phyloP scores from a whole-genome alignment of 2,888 invertebrate species.

The Chydorus sphaericus region DNA sequence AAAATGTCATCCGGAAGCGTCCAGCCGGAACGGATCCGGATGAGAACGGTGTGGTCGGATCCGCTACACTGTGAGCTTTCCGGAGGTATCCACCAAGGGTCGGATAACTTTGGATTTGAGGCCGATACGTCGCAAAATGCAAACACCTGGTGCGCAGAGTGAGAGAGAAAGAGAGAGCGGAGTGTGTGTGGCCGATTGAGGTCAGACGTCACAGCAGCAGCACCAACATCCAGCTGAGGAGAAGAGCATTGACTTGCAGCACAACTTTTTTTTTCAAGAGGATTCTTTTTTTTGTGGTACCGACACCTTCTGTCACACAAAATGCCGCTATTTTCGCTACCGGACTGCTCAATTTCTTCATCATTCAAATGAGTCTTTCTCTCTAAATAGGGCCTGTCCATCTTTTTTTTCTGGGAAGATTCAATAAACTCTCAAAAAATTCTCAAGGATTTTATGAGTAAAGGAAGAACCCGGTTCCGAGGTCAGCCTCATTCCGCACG shows the following conservation, averaged over 20 bases:
- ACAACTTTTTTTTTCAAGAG: background rate
- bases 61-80: background rate
- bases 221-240: too few species aligned
- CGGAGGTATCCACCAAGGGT: background rate
- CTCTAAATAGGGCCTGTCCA: too few species aligned
- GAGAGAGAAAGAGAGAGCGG: background rate
- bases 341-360: too few species aligned
- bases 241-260: background rate
- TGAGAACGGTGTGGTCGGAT: background rate
- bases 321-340: too few species aligned
- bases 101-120: background rate
- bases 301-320: too few species aligned
- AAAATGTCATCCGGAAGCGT: conserved; percentile 2
- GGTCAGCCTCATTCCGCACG: too few species aligned
- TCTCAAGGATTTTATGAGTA: too few species aligned
- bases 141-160: background rate
- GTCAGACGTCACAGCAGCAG: conserved; percentile 9
- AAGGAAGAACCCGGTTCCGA: too few species aligned
- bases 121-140: conserved; percentile 2
- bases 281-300: background rate
- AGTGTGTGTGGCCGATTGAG: conserved; percentile 11
- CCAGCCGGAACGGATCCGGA: background rate
- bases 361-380: too few species aligned
- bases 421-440: too few species aligned
- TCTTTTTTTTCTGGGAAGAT: too few species aligned